Evolutionary conservation across 2,797 vertebrate species (phyloP).

Genomic region (Spinus pinus): DNA sequence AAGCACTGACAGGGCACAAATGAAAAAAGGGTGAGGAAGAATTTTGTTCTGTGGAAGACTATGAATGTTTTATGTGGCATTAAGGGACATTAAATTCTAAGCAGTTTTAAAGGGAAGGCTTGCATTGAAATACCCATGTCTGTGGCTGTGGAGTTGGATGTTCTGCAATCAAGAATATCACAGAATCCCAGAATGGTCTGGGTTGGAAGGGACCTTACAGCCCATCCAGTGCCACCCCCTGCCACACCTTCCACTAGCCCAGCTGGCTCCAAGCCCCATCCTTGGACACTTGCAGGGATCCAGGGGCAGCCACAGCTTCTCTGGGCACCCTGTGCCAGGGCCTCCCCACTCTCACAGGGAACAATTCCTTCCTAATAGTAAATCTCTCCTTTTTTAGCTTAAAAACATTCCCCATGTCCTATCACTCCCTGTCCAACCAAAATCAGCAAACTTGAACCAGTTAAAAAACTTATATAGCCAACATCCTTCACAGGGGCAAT

Average conservation of each 20-base stretch:
- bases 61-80: neutral
- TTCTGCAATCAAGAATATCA: neutral
- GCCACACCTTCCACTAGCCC: neutral
- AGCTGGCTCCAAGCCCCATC: rapidly evolving
- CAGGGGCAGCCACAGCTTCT: neutral
- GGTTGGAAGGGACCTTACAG: neutral
- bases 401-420: neutral
- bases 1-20: neutral
- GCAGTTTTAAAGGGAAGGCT: neutral
- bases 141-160: neutral
- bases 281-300: neutral
- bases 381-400: neutral
- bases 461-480: rapidly evolving
- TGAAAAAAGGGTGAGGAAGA: neutral
- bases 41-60: neutral
- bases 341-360: rapidly evolving
- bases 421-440: neutral
- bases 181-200: neutral
- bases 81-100: neutral
- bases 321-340: neutral
- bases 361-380: neutral
- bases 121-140: neutral
- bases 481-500: too few relatives aligned
- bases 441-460: neutral
- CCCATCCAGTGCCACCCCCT: neutral